These are phyloP conservation scores for Zosterops borbonicus DNA, from an alignment of 2,113 vertebrate genomes.

Conservation along the genomic window DNA sequence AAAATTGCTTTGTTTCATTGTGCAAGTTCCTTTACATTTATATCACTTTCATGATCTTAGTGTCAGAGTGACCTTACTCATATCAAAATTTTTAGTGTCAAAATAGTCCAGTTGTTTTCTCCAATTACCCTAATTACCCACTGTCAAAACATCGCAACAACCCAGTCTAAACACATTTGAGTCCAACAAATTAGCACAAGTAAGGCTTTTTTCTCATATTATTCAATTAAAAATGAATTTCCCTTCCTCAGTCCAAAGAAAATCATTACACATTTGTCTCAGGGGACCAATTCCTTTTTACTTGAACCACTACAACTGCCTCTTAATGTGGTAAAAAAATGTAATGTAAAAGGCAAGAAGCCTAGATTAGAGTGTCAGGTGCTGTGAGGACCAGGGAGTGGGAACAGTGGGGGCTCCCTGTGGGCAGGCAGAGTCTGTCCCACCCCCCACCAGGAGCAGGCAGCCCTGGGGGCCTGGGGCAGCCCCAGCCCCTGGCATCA, in stretches of 20 bases:
- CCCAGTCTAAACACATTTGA: conserved; percentile 23
- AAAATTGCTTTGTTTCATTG: not conserved
- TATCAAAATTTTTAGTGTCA: not conserved
- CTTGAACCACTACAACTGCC: not conserved
- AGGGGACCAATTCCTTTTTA: conserved; percentile 12
- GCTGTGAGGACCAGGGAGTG: not conserved
- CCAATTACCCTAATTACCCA: not conserved
- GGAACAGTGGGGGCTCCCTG: not conserved
- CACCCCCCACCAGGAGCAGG: not conserved
- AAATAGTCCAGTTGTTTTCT: not conserved
- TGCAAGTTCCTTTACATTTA: not conserved
- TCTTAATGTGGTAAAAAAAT: conserved; percentile 51
- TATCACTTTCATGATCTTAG: not conserved
- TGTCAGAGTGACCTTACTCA: not conserved
- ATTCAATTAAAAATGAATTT: conserved; percentile 50
- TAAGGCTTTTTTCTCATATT: conserved; percentile 4
- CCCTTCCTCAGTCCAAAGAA: conserved; percentile 13
- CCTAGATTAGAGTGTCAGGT: not conserved
- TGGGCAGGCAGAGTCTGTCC: not conserved
- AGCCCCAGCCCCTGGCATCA: fast-evolving
- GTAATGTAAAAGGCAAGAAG: not conserved
- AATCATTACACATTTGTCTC: conserved; percentile 31
- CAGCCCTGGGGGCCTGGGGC: fast-evolving
- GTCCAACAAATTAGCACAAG: conserved; percentile 42
- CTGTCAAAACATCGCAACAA: not conserved